Base-by-base conservation (phyloP, 2,113 vertebrate genomes). In the Silurus asotus region DNA sequence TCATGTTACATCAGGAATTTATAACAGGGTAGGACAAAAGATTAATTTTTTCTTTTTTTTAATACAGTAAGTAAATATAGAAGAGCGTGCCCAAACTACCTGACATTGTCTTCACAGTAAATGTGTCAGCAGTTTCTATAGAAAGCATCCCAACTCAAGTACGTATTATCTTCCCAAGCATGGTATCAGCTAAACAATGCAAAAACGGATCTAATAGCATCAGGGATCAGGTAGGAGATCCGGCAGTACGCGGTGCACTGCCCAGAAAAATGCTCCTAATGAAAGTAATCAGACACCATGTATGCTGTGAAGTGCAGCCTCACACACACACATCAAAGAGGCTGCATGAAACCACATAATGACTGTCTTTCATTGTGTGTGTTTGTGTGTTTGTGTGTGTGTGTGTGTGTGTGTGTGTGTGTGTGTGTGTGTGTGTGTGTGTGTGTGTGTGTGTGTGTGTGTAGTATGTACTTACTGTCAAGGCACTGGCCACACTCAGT, bases 401-500 rank as follows among this genome's bases (percentile, higher is more conserved):
- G 59, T 67, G 51, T 72, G 76, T 76, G 61, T 62, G n/a, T 55
- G 51, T 77, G 74, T 28, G 74, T 82, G 9, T 59, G 45, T 19
- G 53, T 48, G 69, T 20, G 28, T 84, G 69, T 58, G 70, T 81
- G 67, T 69, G 45, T 64, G n/a, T 65, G 76, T 82, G 48, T 86
- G 84, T 78, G 53, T 85, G 65, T 78, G 61, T n/a, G 62, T 84
- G 64, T 78, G 55, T 45, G 61, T 59, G 37, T 77, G 55, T 45
- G 72, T 48, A 51, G 45, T 48, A 19, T 48, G 2, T 90, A 99
- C 98, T 98, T 92, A 99, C 98, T 99, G 95, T 99, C 98, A 92
- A 97, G 91, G 92, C 98, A 99, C 89, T 96, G 96, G 87, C 95
- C 87, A 1, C 98, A 99, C 84, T 95, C 91, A 0, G 98, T 99